Evolutionary conservation across 2,797 vertebrate species (phyloP).

Genomic region (Miichthys miiuy): DNA sequence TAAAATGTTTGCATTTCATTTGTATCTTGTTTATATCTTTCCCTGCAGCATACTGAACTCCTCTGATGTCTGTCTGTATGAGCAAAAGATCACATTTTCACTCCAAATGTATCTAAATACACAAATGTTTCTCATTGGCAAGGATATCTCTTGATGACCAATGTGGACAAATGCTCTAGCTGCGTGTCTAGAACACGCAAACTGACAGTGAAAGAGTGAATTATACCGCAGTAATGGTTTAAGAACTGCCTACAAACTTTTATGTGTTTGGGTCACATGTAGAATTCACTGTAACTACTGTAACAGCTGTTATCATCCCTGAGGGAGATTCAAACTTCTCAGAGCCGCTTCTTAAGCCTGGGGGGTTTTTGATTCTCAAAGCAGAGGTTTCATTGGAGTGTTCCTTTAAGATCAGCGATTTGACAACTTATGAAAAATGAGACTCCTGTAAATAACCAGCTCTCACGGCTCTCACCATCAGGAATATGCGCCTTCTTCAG

Average conservation of each 20-base stretch:
- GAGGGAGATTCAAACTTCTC: not conserved
- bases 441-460: slow-evolving; percentile 11
- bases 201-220: not conserved
- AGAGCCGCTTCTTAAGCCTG: not conserved
- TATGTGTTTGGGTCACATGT: not conserved
- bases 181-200: not conserved
- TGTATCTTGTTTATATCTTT: not conserved
- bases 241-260: not conserved
- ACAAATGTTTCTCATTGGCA: not conserved
- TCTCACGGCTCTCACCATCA: not conserved
- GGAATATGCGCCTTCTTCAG: not conserved
- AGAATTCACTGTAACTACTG: not conserved
- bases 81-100: not conserved
- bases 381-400: not conserved
- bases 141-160: not conserved
- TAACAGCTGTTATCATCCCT: not conserved
- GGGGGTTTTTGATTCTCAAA: not conserved
- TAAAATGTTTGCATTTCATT: not conserved
- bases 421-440: slow-evolving; percentile 1
- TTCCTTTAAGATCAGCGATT: not conserved
- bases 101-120: not conserved
- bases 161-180: not conserved
- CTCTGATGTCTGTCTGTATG: not conserved
- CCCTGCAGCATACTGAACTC: not conserved
- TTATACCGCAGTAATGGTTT: not conserved